These are phyloP conservation scores for Spodoptera frugiperda DNA, from an alignment of 1,140 invertebrate genomes.

Conservation along the genomic window DNA sequence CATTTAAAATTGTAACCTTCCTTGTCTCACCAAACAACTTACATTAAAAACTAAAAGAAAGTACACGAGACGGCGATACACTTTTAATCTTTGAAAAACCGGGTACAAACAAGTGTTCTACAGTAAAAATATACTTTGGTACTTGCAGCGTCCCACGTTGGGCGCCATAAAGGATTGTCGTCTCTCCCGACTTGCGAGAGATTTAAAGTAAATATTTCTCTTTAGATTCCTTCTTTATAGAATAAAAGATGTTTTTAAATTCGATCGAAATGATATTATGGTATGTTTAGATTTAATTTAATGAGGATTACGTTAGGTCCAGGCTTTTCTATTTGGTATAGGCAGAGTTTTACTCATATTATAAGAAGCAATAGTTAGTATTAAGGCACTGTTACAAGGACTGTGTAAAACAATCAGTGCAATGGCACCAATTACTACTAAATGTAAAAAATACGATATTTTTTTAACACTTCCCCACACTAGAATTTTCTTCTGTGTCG, in stretches of 20 bases:
- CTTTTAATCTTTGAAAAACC: constrained; percentile 25
- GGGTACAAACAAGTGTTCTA: constrained; percentile 15
- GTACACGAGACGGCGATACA: neutral
- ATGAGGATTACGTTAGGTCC: too few relatives aligned
- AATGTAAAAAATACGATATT: too few relatives aligned
- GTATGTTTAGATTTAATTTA: neutral
- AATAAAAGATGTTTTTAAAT: neutral
- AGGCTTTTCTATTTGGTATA: too few relatives aligned
- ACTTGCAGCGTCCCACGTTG: neutral
- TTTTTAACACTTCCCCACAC: too few relatives aligned
- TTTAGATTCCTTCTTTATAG: neutral
- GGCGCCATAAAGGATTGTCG: constrained; percentile 6
- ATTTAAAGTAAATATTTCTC: constrained; percentile 27
- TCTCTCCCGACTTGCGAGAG: neutral
- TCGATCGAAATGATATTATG: neutral
- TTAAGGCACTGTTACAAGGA: too few relatives aligned
- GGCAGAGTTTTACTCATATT: too few relatives aligned
- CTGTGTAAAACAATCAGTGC: too few relatives aligned
- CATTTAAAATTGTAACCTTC: too few relatives aligned
- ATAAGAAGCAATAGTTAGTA: too few relatives aligned
- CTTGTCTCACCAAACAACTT: neutral
- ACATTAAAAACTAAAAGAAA: neutral
- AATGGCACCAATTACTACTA: too few relatives aligned
- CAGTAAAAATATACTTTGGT: constrained; percentile 21
- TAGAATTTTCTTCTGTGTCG: too few relatives aligned